These are phyloP conservation scores for Drosophila nr. perissopoda DNA, from an alignment of 2,888 invertebrate species.

Conservation along the genomic window DNA sequence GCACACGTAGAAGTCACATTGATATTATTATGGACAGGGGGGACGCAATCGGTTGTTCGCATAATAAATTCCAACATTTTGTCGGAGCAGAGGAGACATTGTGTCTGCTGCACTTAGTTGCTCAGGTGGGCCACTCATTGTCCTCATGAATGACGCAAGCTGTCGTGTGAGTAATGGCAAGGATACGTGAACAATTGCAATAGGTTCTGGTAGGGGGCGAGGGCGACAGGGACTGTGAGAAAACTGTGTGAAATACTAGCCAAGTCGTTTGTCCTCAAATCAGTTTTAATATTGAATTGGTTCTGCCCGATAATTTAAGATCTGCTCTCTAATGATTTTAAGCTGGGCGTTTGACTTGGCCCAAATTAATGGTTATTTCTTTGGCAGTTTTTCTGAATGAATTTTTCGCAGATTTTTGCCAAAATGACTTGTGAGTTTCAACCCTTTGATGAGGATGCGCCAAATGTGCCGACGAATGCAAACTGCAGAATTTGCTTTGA, in stretches of 20 bases:
- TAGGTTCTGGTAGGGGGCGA: constrained; percentile 1
- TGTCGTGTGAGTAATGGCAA: constrained; percentile 77
- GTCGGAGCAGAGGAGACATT: constrained; percentile 62
- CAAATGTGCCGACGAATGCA: constrained; percentile 49
- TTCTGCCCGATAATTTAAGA: constrained; percentile 31
- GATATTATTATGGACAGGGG: constrained; percentile 62
- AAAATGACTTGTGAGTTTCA: constrained; percentile 73
- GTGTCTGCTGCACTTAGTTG: constrained; percentile 60
- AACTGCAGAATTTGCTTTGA: constrained; percentile 59
- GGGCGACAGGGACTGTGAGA: constrained; percentile 57
- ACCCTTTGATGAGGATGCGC: constrained; percentile 58
- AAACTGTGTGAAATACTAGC: constrained; percentile 34
- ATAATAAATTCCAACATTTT: constrained; percentile 62
- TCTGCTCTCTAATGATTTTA: constrained; percentile 2
- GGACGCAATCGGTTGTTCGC: constrained; percentile 33
- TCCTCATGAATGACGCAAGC: constrained; percentile 75
- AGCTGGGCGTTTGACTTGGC: constrained; percentile 21
- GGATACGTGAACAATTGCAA: constrained; percentile 68
- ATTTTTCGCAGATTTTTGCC: constrained; percentile 42
- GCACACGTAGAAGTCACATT: constrained; percentile 61
- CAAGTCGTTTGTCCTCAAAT: not conserved
- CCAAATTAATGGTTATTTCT: constrained; percentile 41
- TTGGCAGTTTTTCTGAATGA: constrained; percentile 57
- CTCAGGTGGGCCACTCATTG: constrained; percentile 72
- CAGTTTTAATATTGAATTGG: constrained; percentile 36